Conservation (phyloP, 1,140 invertebrate genomes). For the Leptinotarsa lineolata region DNA sequence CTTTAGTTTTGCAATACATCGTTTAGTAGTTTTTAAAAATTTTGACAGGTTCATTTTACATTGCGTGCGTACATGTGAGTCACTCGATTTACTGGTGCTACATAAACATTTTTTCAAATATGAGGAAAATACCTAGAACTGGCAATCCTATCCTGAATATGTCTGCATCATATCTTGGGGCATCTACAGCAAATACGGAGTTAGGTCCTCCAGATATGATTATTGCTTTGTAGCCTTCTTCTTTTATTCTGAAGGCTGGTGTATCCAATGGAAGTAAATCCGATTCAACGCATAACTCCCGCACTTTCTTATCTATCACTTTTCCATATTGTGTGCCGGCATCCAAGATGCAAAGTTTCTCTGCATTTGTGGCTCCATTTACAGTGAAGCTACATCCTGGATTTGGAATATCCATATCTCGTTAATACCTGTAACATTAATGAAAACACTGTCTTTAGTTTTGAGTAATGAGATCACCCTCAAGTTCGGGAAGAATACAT, state of each 20-base stretch:
- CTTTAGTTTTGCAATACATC: too few relatives aligned
- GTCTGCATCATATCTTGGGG: slow-evolving; percentile 90
- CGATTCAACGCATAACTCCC: slow-evolving; percentile 91
- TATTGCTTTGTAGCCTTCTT: slow-evolving; percentile 90
- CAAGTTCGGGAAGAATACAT: too few relatives aligned
- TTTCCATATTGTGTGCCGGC: slow-evolving; percentile 99
- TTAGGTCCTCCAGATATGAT: slow-evolving; percentile 98
- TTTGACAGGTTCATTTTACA: too few relatives aligned
- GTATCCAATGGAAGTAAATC: slow-evolving; percentile 94
- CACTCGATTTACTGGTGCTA: too few relatives aligned
- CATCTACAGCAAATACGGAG: slow-evolving; percentile 95
- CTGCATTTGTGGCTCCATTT: slow-evolving; percentile 54
- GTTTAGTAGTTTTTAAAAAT: too few relatives aligned
- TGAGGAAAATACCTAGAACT: slow-evolving; percentile 71
- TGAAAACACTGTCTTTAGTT: background rate
- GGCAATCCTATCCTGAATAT: slow-evolving; percentile 96
- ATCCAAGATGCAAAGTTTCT: slow-evolving; percentile 92
- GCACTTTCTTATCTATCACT: slow-evolving; percentile 86
- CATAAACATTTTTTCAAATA: too few relatives aligned
- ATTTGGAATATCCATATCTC: background rate
- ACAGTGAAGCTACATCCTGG: background rate
- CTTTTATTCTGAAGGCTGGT: slow-evolving; percentile 83
- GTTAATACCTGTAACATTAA: background rate
- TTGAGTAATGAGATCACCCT: too few relatives aligned
- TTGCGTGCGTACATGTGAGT: too few relatives aligned